Percentiles rank a stretch among this genome's conserved stretches.
Conservation (phyloP, 2,888 invertebrate genomes). For the Acanthococcus lagerstroemiae region DNA sequence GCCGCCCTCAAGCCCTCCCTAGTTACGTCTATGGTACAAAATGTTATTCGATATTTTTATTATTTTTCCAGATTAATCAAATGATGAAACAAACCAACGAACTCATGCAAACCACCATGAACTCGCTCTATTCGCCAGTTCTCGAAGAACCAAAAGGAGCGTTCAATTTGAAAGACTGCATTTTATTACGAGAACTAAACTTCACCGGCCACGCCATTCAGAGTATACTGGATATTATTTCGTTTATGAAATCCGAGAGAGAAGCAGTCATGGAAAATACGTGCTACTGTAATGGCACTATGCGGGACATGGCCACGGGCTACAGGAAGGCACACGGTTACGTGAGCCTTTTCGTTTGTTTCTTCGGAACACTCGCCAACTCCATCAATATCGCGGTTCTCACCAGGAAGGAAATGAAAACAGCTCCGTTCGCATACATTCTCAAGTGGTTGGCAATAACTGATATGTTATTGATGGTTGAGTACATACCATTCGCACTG, state of each 20-base stretch:
- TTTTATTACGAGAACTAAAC: background rate
- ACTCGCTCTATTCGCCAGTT: too few species aligned
- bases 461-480: slow-evolving; percentile 82
- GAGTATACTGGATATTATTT: background rate
- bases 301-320: slow-evolving; percentile 50
- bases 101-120: too few species aligned
- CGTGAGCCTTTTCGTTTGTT: slow-evolving; percentile 68
- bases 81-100: too few species aligned
- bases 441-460: slow-evolving; percentile 76
- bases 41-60: too few species aligned
- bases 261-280: background rate
- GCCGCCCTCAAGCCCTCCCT: too few species aligned
- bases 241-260: background rate
- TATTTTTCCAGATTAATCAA: too few species aligned
- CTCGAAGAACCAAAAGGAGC: too few species aligned
- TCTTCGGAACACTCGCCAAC: slow-evolving; percentile 79
- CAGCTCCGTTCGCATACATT: slow-evolving; percentile 76
- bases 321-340: slow-evolving; percentile 69
- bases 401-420: slow-evolving; percentile 67
- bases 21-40: too few species aligned
- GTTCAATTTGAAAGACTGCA: too few species aligned
- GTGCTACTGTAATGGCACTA: slow-evolving; percentile 33
- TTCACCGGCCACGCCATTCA: background rate
- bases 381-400: slow-evolving; percentile 76
- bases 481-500: slow-evolving; percentile 65